These are phyloP conservation scores for Ateles fusciceps DNA, from an alignment of 2,797 vertebrate species.

Conservation along the genomic window DNA sequence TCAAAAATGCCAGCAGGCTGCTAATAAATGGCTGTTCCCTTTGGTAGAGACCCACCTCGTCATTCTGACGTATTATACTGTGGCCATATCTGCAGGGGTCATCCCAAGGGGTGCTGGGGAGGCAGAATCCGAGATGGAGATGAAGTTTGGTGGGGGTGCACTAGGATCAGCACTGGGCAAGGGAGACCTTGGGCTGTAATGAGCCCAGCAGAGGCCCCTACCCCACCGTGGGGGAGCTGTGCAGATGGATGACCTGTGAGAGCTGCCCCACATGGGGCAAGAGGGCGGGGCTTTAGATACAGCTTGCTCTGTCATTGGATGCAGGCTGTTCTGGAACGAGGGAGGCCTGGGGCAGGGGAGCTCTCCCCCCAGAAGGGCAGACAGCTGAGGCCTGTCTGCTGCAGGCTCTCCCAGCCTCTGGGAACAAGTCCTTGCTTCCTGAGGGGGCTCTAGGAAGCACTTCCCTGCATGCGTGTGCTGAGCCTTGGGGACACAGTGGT, in stretches of 20 bases:
- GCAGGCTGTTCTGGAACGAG: neutral
- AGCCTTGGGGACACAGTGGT: rapidly evolving
- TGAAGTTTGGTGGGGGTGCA: rapidly evolving
- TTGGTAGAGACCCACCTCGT: rapidly evolving
- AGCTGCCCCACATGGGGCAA: rapidly evolving
- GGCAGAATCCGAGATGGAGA: neutral
- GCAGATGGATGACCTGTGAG: neutral
- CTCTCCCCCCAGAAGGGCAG: rapidly evolving
- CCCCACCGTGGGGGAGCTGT: neutral
- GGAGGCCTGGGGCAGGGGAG: neutral
- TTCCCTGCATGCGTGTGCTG: too few relatives aligned
- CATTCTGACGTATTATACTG: neutral
- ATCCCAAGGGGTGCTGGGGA: rapidly evolving
- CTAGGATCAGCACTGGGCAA: neutral
- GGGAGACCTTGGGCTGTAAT: rapidly evolving
- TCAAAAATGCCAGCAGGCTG: neutral
- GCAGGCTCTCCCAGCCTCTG: rapidly evolving
- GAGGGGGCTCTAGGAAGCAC: neutral
- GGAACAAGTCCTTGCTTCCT: neutral
- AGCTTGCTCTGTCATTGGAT: rapidly evolving
- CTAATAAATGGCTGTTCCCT: neutral
- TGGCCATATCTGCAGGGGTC: rapidly evolving
- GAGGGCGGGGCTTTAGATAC: too few relatives aligned
- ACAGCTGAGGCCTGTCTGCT: too few relatives aligned
- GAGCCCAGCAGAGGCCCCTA: neutral